Conservation (phyloP, 2,888 invertebrate species). For the Phortica okadai region DNA sequence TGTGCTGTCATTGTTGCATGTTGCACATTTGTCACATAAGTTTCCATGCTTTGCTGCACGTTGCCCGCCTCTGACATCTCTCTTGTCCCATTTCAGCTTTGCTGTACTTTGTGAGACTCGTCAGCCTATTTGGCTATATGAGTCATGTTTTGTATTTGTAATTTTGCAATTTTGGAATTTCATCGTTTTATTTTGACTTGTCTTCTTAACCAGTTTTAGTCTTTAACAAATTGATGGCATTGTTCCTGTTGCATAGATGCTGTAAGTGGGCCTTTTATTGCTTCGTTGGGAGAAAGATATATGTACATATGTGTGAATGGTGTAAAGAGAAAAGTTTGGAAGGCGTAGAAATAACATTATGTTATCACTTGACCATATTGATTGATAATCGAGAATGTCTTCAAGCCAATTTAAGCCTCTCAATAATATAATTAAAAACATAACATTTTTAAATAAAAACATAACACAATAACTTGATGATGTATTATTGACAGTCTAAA, state of each 20-base stretch:
- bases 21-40: slow-evolving; percentile 26
- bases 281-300: too few species aligned
- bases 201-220: not conserved
- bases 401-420: too few species aligned
- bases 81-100: not conserved
- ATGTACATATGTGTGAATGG: too few species aligned
- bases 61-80: slow-evolving; percentile 3
- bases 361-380: too few species aligned
- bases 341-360: too few species aligned
- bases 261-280: not conserved
- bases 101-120: not conserved
- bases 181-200: not conserved
- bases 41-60: not conserved
- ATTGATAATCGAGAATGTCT: too few species aligned
- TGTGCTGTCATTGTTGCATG: slow-evolving; percentile 30
- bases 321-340: too few species aligned
- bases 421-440: too few species aligned
- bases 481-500: too few species aligned
- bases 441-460: too few species aligned
- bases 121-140: not conserved
- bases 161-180: not conserved
- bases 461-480: too few species aligned
- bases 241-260: not conserved
- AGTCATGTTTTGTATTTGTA: not conserved
- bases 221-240: slow-evolving; percentile 10